Evolutionary conservation across 2,888 invertebrate genomes (phyloP), one percentile per base, ranked within the genome.

Genomic region (Hermodice carunculata): DNA sequence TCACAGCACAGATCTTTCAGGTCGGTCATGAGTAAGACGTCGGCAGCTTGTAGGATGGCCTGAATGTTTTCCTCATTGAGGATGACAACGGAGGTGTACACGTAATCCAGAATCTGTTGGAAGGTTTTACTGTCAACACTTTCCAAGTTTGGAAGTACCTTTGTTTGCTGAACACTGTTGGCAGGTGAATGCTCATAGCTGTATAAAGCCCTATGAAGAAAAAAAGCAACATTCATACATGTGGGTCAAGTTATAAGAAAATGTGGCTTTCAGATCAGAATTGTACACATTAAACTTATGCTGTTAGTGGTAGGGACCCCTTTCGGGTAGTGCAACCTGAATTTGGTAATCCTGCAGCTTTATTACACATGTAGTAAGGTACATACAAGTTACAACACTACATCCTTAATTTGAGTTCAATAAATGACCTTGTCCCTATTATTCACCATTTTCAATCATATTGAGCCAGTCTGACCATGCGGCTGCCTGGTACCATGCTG

Each of bases 1-100:
- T 80, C 78, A 73, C 81, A 81, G 66, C 81, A 81, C 29, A 76
- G 61, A 6, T 71, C 73, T 61, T 81, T 81, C 24, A 81, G 67
- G 42, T 81, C 80, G 1, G 60, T 53, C 71, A 81, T 60, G 8
- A 81, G 70, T 29, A 81, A 67, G n/a, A 78, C 60, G 59, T 81
- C 81, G 2, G 81, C 75, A 17, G 80, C 81, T 70, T 80, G 74
- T 6, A 79, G 64, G 51, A 78, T 66, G 37, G 29, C 49, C 67
- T 81, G 80, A 31, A 81, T 80, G 66, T 81, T 81, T 11, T 77
- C 78, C 40, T 78, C 75, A 49, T 64, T 64, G 29, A 81, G 67
- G 2, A 58, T 57, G 19, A 81, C 76, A 44, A 76, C 73, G 14
- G 80, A 74, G 14, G 80, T 81, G 66, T 81, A 81, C 46, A 81